A percentile compares a stretch with the other conserved stretches of the same genome.
phyloP scores from a whole-genome alignment of 2,888 invertebrate genomes.

The Macropis europaea region DNA sequence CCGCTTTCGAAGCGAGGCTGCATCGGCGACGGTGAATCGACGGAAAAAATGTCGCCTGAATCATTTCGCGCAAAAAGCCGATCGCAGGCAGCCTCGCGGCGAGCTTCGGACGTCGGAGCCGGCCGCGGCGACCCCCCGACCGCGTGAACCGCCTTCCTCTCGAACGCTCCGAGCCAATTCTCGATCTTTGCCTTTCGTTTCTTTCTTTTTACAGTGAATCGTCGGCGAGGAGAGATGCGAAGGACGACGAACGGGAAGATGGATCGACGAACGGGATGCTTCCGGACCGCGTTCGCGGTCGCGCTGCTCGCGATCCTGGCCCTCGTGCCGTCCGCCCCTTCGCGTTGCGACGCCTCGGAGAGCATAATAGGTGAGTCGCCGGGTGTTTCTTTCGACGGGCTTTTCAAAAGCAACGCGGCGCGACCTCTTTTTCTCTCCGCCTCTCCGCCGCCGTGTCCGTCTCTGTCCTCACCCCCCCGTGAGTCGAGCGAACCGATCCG shows the following conservation, averaged over 20 bases:
- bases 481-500: neutral
- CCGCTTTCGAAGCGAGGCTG: conserved; percentile 20
- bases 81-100: too few relatives aligned
- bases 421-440: too few relatives aligned
- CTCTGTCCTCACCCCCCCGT: too few relatives aligned
- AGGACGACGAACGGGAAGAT: conserved; percentile 40
- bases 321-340: conserved; percentile 58
- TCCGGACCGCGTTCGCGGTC: conserved; percentile 61
- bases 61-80: too few relatives aligned
- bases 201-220: neutral
- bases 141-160: too few relatives aligned
- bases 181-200: too few relatives aligned
- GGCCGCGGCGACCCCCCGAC: neutral
- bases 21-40: neutral
- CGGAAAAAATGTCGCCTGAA: too few relatives aligned
- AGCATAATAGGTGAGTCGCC: conserved; percentile 74
- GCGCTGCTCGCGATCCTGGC: conserved; percentile 65
- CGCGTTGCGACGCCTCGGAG: conserved; percentile 70
- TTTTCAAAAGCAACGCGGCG: too few relatives aligned
- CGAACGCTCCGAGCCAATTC: too few relatives aligned
- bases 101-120: too few relatives aligned
- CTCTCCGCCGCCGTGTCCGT: too few relatives aligned
- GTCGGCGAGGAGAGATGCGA: neutral
- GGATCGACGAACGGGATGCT: conserved; percentile 52
- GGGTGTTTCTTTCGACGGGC: too few relatives aligned